Conservation (phyloP, 2,113 vertebrate species). For the Murina feae region DNA sequence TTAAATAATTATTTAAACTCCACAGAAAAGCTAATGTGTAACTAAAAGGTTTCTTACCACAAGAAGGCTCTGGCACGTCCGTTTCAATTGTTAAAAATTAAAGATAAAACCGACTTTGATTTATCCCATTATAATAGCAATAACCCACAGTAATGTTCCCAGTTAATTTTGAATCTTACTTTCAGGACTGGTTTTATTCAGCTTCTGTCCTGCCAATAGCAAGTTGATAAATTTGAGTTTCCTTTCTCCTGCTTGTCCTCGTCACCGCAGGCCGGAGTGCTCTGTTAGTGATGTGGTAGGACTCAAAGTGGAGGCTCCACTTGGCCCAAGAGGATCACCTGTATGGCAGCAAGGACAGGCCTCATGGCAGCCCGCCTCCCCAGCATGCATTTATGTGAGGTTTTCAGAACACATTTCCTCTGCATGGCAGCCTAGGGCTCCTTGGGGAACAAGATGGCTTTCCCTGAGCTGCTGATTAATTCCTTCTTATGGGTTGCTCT, state of each 20-base stretch:
- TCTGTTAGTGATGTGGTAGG: background rate
- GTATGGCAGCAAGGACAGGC: background rate
- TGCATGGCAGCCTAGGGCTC: background rate
- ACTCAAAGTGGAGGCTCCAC: background rate
- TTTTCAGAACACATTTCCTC: slow-evolving; percentile 1
- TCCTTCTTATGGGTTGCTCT: background rate
- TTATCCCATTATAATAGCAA: background rate
- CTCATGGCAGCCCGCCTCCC: background rate
- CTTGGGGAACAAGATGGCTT: background rate
- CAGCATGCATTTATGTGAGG: background rate
- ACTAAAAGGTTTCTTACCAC: slow-evolving; percentile 31
- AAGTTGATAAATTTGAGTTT: background rate
- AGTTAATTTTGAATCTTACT: slow-evolving; percentile 32
- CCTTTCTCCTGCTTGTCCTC: background rate
- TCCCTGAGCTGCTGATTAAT: background rate
- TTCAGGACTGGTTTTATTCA: slow-evolving; percentile 3
- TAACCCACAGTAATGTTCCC: background rate
- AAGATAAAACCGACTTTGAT: background rate
- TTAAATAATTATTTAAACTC: slow-evolving; percentile 50
- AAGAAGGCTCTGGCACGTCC: background rate
- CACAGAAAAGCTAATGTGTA: slow-evolving; percentile 28
- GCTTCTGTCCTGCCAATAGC: background rate
- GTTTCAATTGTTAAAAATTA: slow-evolving; percentile 19
- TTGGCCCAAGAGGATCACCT: background rate
- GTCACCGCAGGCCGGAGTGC: background rate